phyloP scores from a whole-genome alignment of 2,113 vertebrate genomes.

The Ammodytes marinus region DNA sequence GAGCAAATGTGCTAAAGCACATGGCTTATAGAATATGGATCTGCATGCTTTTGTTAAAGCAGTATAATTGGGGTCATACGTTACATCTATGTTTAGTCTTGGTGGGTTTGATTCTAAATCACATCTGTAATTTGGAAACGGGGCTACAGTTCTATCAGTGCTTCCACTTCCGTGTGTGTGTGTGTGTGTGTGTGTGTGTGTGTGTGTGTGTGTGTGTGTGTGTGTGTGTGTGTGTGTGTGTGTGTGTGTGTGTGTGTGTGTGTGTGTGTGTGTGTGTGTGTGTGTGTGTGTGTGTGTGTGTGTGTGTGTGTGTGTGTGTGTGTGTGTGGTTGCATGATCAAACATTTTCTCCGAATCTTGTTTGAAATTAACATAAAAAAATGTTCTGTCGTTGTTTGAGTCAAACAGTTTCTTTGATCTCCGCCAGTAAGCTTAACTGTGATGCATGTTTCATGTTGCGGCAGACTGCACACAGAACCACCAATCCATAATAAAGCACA shows the following conservation, averaged over 20 bases:
- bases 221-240: too few species aligned
- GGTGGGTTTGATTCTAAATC: not conserved
- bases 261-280: too few species aligned
- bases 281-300: too few species aligned
- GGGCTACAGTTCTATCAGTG: not conserved
- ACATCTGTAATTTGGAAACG: not conserved
- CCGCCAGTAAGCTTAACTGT: not conserved
- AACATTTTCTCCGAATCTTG: not conserved
- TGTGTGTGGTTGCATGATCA: not conserved
- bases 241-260: too few species aligned
- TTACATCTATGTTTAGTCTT: not conserved
- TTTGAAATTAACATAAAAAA: too few species aligned
- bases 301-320: too few species aligned
- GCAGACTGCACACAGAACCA: not conserved
- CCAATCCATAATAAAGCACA: not conserved
- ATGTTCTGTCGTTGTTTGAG: not conserved
- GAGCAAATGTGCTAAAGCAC: not conserved
- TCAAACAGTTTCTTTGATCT: not conserved
- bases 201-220: too few species aligned
- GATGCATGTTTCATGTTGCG: not conserved
- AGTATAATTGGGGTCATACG: not conserved
- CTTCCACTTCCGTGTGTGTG: not conserved
- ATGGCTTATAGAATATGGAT: not conserved
- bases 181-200: too few species aligned
- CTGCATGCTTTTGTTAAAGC: not conserved